Percentiles rank a stretch among this genome's conserved stretches.
These are phyloP conservation scores for Odiellus spinosus DNA, from an alignment of 2,888 invertebrate species.

Conservation along the genomic window DNA sequence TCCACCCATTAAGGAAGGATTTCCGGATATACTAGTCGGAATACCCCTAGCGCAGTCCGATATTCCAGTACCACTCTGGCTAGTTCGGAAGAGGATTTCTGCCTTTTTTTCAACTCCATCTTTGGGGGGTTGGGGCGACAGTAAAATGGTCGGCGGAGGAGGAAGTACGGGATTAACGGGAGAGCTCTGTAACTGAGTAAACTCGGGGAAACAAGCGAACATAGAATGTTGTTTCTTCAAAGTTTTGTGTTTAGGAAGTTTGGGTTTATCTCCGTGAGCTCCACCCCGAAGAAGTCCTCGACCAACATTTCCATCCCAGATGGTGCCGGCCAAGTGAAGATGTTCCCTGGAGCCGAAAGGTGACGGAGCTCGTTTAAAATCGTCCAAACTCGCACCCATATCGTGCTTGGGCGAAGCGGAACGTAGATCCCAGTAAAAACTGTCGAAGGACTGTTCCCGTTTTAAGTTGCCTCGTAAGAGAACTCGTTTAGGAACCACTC, in stretches of 20 bases:
- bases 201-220: slow-evolving; percentile 22
- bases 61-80: too few species aligned
- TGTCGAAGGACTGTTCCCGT: slow-evolving; percentile 22
- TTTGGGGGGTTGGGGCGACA: too few species aligned
- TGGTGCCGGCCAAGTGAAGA: slow-evolving; percentile 14
- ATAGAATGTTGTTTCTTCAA: slow-evolving; percentile 22
- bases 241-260: slow-evolving; percentile 21
- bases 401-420: slow-evolving; percentile 14
- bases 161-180: slow-evolving; percentile 1
- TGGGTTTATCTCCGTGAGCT: slow-evolving; percentile 11
- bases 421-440: slow-evolving; percentile 21
- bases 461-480: slow-evolving; percentile 18
- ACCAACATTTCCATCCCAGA: slow-evolving; percentile 16
- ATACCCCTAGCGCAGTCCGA: too few species aligned
- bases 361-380: slow-evolving; percentile 17
- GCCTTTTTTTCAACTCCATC: too few species aligned
- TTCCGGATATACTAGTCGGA: too few species aligned
- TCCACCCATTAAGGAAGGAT: neutral
- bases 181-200: slow-evolving; percentile 12
- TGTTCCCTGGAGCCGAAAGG: slow-evolving; percentile 21
- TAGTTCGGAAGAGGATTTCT: too few species aligned
- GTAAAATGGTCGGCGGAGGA: too few species aligned
- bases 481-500: slow-evolving; percentile 17
- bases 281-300: slow-evolving; percentile 2
- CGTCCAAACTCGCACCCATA: slow-evolving; percentile 18